Base-by-base conservation (phyloP, 2,797 vertebrate genomes). In the Premnoplex brunnescens region DNA sequence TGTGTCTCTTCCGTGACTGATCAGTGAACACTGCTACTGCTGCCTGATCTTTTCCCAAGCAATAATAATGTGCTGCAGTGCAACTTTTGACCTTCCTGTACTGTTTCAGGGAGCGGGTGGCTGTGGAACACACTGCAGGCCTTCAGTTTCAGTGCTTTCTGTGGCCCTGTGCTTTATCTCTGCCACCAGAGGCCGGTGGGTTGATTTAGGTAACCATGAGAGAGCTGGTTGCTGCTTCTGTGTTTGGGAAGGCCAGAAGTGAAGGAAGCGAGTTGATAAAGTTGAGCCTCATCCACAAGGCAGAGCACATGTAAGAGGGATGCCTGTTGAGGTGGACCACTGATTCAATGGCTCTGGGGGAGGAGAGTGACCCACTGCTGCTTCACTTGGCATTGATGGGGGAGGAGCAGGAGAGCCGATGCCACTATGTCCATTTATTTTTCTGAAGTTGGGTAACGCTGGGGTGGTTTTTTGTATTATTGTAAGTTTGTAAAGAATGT, bases 401-500 rank as follows among this genome's bases (percentile, higher is more conserved):
- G 44, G 30, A 80, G 51, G 41, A 36, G 46, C 12, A 4, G 62
- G 49, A 72, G 49, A 77, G 77, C 59, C 34, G 24, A 16, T 67
- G 63, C 88, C 91, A 79, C 84, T 84, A 44, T 1, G 0, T 91
- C 82, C 43, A 2, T 80, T 88, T 52, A 41, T 85, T 89, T 95
- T 77, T 77, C 62, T 87, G 79, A 94, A 93, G 83, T 22, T 91
- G 89, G 77, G 85, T 89, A 91, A 77, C 19, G 5, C 55, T 85
- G 74, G 77, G 75, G 6, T 20, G 51, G 43, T 63, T 32, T 43
- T 43, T 63, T 43, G 60, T 62, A 89, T 95, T 96, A 94, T 96
- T 97, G 94, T 97, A 97, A 95, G 95, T 96, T 97, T 97, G 97
- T 97, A 97, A 97, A 97, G 97, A 96, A 97, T 97, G 93, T 97